Base-by-base conservation (phyloP, 2,888 invertebrate genomes). In the Eupithecia exiguata region DNA sequence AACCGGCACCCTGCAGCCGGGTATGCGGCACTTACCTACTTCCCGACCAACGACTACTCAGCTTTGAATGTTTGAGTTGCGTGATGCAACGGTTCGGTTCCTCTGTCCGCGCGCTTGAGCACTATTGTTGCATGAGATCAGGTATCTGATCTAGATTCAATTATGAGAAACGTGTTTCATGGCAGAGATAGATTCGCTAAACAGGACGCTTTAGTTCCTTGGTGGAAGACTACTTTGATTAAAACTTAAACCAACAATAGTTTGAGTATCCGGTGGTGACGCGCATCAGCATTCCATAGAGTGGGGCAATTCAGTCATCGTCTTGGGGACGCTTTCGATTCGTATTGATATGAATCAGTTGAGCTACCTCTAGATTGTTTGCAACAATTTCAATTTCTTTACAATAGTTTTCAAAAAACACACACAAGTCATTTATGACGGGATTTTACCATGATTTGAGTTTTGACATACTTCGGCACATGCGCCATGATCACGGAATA, bases 11-110 rank as follows among this genome's bases (percentile, higher is more conserved):
- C 40, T 71, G 75, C 71, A 75, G 43, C 71, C 53, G 62, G 35
- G 71, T 72, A 75, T 70, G 73, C 74, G 71, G 66, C 75, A 75
- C 77, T 78, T 79, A 79, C 75, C 74, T 77, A 78, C 70, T 76
- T 77, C 69, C 53, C 69, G 66, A 46, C 71, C 70, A 70, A 18
- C 76, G 63, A 74, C 70, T 77, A 72, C 62, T 67, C 61, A 16
- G 71, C 77, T 76, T 74, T 74, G 71, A 75, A 73, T 67, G 77
- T 77, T 70, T 67, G 74, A 75, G n/a, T n/a, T n/a, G n/a, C 66
- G 74, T 67, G 72, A 72, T 69, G 70, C 72, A 70, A 74, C 30
- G 63, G 71, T 72, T 76, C 70, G 66, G 70, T 71, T 65, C 61
- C 69, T 61, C 43, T 70, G 72, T 68, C 46, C 70, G 43, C 38